phyloP scores from a whole-genome alignment of 2,113 vertebrate genomes.

The Ascaphus truei region DNA sequence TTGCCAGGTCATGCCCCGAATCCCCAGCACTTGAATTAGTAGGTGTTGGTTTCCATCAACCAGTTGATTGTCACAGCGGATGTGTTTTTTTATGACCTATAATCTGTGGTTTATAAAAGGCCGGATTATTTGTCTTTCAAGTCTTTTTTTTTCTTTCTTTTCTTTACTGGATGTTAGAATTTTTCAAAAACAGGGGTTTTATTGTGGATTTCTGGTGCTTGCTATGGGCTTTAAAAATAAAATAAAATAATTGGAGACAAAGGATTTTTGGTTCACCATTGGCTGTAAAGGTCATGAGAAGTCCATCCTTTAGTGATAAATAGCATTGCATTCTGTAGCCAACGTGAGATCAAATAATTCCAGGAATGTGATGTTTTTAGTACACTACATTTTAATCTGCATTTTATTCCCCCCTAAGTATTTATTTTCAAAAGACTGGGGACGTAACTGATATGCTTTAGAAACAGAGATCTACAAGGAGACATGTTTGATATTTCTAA shows the following conservation, averaged over 20 bases:
- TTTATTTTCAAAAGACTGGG: too few relatives aligned
- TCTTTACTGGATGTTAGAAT: conserved; percentile 64
- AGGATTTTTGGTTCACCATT: not conserved
- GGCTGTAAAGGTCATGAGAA: conserved; percentile 54
- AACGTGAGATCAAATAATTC: not conserved
- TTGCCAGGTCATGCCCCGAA: conserved; percentile 51
- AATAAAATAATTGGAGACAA: too few relatives aligned
- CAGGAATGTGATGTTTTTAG: not conserved
- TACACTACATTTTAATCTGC: too few relatives aligned
- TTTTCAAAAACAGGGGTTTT: conserved; percentile 68
- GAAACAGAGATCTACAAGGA: too few relatives aligned
- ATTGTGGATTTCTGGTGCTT: conserved; percentile 64
- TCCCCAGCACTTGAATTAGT: conserved; percentile 58
- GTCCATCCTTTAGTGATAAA: conserved; percentile 66
- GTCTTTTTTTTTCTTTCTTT: conserved; percentile 50
- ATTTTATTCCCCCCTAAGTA: too few relatives aligned
- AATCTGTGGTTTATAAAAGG: conserved; percentile 64
- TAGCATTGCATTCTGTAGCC: conserved; percentile 50
- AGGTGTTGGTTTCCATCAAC: conserved; percentile 60
- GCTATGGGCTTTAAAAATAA: too few relatives aligned
- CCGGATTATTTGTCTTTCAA: conserved; percentile 66
- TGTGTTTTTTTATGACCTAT: conserved; percentile 64
- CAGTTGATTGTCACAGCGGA: conserved; percentile 64
- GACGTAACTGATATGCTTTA: too few relatives aligned
- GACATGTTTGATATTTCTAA: too few relatives aligned